Conservation (phyloP, 2,113 vertebrate species). For the Redunca redunca region DNA sequence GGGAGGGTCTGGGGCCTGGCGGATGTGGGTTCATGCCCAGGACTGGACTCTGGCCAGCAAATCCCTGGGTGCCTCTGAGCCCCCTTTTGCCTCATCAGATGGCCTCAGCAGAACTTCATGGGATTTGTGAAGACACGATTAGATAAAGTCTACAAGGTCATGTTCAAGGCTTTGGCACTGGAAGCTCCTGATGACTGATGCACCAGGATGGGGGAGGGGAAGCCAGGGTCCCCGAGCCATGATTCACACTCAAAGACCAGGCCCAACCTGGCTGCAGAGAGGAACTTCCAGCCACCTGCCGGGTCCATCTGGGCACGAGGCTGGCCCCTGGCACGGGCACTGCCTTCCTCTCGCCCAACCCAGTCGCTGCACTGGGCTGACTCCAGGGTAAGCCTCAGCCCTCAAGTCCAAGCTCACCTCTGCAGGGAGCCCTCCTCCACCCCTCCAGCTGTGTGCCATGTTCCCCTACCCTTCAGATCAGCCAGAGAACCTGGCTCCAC, state of each 20-base stretch:
- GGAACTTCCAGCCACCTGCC: neutral
- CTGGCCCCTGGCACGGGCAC: neutral
- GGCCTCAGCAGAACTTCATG: fast-evolving
- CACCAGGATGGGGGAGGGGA: fast-evolving
- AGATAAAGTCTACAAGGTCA: neutral
- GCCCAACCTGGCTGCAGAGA: fast-evolving
- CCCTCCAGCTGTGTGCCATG: fast-evolving
- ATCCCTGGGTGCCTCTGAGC: neutral
- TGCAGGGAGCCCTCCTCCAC: fast-evolving
- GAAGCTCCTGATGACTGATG: neutral
- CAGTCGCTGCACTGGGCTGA: fast-evolving
- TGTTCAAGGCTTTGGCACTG: neutral
- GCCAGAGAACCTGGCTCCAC: neutral
- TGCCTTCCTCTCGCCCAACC: fast-evolving
- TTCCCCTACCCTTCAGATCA: neutral
- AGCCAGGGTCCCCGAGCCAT: fast-evolving
- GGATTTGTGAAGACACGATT: neutral
- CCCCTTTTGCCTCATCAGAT: fast-evolving
- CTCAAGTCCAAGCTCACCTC: neutral
- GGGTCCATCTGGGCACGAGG: too few species aligned
- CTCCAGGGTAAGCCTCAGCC: neutral
- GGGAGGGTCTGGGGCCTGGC: neutral
- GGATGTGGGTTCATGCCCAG: neutral
- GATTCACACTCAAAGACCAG: neutral
- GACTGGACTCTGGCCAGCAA: neutral